Conservation (phyloP, 1,140 invertebrate species). For the Callitettix versicolor region DNA sequence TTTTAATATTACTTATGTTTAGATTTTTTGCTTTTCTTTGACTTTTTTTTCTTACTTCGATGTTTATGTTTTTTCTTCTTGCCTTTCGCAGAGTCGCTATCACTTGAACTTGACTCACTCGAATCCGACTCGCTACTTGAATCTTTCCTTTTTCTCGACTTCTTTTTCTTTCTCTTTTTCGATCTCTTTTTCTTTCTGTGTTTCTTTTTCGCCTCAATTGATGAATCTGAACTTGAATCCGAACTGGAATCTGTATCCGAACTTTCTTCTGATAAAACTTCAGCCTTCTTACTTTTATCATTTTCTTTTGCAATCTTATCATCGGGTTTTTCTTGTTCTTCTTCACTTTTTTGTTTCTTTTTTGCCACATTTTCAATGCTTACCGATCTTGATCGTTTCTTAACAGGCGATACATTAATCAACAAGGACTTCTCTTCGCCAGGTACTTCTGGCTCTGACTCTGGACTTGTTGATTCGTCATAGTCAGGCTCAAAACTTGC, state of each 20-base stretch:
- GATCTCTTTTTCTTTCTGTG: slow-evolving; percentile 18
- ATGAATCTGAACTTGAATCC: slow-evolving; percentile 19
- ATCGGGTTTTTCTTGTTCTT: slow-evolving; percentile 14
- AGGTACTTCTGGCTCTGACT: slow-evolving; percentile 12
- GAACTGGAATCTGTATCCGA: slow-evolving; percentile 24
- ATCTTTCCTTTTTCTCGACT: slow-evolving; percentile 8
- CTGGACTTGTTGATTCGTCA: slow-evolving; percentile 12
- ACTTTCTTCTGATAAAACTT: slow-evolving; percentile 22
- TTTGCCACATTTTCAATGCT: slow-evolving; percentile 12
- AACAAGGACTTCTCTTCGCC: slow-evolving; percentile 14
- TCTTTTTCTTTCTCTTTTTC: slow-evolving; percentile 17
- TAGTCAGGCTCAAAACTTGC: slow-evolving; percentile 19
- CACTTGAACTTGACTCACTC: slow-evolving; percentile 9
- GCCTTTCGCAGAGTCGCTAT: slow-evolving; percentile 17
- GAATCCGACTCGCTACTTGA: slow-evolving; percentile 17
- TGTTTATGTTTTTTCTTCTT: slow-evolving; percentile 25
- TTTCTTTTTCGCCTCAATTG: slow-evolving; percentile 11
- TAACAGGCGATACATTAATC: slow-evolving; percentile 10
- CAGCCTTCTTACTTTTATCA: slow-evolving; percentile 21
- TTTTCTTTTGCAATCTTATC: slow-evolving; percentile 22
- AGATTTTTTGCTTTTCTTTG: slow-evolving; percentile 26
- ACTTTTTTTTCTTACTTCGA: slow-evolving; percentile 22
- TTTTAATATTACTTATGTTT: slow-evolving; percentile 14
- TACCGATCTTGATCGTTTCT: slow-evolving; percentile 15
- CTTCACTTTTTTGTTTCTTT: slow-evolving; percentile 13